Base-by-base conservation (phyloP, 1,140 invertebrate genomes). In the Sarcophaga peregrina region DNA sequence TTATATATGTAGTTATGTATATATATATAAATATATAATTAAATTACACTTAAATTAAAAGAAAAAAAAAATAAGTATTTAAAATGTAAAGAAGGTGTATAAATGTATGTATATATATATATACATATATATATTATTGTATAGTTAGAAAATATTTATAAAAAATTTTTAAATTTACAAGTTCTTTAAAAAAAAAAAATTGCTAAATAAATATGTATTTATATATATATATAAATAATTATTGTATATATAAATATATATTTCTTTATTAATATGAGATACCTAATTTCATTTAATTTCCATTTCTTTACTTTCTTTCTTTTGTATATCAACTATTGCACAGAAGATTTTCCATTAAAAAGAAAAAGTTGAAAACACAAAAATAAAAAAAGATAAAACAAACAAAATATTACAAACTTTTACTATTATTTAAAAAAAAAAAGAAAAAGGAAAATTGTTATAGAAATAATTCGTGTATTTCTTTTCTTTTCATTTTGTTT, bases 261-360 rank as follows among this genome's bases (percentile, higher is more conserved):
- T 78, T 78, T 7, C 8, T 46, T 10, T 78, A 20, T 50, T 50
- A 50, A 78, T 50, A 78, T 78, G 75, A 78, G 75, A 78, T 78
- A 78, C 75, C n/a, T 78, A 50, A 78, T 78, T 78, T 78, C 75
- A 50, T 78, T n/a, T 17, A 50, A 10, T 78, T 50, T 48, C 47
- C 37, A 20, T 20, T 10, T 68, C n/a, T 58, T 13, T 58, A 58
- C 54, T 58, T 58, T 68, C n/a, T 68, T 78, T 52, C 25, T 37
- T 37, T 37, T 37, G 25, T 37, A 37, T 37, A 37, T 37, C 47
- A 50, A 50, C 75, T 78, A 78, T 78, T 78, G 75, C 75, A 78
- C 75, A 78, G 47, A 78, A 78, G n/a, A 68, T 68, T 68, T 68
- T 68, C 17, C 62, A 62, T 62, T 62, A 68, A 4, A n/a, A 20